Percentiles rank a stretch among this genome's conserved stretches.
These are phyloP conservation scores for Oreochromis mossambicus DNA, from an alignment of 2,797 vertebrate species.

Conservation along the genomic window DNA sequence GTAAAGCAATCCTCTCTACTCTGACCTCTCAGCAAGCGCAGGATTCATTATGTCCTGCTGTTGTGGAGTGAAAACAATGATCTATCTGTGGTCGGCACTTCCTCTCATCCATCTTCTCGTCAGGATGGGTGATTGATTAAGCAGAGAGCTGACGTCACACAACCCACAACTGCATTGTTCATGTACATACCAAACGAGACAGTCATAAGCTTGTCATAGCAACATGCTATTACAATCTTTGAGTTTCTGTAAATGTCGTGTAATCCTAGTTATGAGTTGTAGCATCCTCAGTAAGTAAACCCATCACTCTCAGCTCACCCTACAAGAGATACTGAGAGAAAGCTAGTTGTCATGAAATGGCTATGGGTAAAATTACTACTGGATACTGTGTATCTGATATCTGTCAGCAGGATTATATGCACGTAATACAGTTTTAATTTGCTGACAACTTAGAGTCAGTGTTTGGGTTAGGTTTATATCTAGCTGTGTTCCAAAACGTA, in stretches of 20 bases:
- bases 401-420: neutral
- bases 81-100: conserved; percentile 52
- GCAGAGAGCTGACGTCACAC: conserved; percentile 1
- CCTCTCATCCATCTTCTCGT: conserved; percentile 58
- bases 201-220: neutral
- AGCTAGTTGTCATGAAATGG: neutral
- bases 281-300: neutral
- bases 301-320: neutral
- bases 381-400: neutral
- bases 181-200: neutral
- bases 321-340: neutral
- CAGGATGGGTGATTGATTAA: conserved; percentile 2
- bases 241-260: neutral
- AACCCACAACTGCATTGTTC: conserved; percentile 30
- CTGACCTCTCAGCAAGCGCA: conserved; percentile 50
- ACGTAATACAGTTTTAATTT: neutral
- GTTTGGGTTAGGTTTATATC: neutral
- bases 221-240: rapidly evolving
- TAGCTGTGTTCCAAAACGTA: neutral
- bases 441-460: neutral
- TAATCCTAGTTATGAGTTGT: neutral
- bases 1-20: conserved; percentile 22
- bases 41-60: conserved; percentile 45
- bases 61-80: conserved; percentile 53
- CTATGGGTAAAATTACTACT: neutral